These are phyloP conservation scores for Otolemur crassicaudatus DNA, from an alignment of 2,797 vertebrate species.

Conservation along the genomic window DNA sequence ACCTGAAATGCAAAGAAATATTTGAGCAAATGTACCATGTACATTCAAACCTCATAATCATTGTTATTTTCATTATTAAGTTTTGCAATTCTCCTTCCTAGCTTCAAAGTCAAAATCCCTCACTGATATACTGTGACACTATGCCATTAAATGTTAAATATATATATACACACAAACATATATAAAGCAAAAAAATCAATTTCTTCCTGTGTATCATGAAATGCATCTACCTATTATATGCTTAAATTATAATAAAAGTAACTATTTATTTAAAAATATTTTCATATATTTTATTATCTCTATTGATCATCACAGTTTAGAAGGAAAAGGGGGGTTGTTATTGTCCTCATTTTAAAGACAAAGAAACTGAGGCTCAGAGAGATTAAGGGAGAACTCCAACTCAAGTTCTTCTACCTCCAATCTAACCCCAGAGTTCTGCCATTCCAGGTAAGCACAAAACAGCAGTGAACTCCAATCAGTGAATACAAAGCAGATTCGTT, in stretches of 20 bases:
- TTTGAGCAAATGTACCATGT: neutral
- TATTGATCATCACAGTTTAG: neutral
- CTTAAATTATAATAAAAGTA: constrained; percentile 32
- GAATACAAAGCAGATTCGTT: neutral
- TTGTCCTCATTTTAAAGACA: neutral
- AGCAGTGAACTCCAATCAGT: neutral
- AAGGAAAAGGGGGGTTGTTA: neutral
- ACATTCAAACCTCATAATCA: neutral
- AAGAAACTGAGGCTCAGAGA: neutral
- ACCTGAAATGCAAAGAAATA: constrained; percentile 23
- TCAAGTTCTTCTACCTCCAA: neutral
- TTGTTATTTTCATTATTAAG: neutral
- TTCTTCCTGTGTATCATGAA: neutral
- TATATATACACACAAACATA: neutral
- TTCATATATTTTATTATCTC: neutral
- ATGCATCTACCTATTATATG: neutral
- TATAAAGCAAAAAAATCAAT: neutral
- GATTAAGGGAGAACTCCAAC: neutral
- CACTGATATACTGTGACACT: neutral
- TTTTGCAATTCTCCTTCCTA: neutral
- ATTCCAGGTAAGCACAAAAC: neutral
- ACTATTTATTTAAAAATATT: neutral
- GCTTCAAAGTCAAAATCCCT: neutral
- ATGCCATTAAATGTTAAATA: neutral
- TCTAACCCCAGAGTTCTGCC: neutral